phyloP scores from a whole-genome alignment of 2,888 invertebrate genomes.

The Phragmatobia fuliginosa region DNA sequence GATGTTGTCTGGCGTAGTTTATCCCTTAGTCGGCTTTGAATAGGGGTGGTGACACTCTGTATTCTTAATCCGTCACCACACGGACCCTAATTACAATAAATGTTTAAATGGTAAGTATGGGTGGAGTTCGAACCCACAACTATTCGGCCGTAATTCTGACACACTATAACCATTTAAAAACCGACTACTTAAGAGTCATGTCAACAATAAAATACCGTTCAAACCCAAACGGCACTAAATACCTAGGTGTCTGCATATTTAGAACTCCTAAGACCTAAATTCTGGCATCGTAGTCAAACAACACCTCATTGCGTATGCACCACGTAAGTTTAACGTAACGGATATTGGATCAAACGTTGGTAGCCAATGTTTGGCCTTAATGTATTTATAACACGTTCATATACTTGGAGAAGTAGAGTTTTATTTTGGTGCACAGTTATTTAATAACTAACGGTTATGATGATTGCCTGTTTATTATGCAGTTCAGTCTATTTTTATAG shows the following conservation, averaged over 20 bases:
- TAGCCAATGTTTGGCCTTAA: slow-evolving; percentile 8
- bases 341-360: slow-evolving; percentile 11
- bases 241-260: slow-evolving; percentile 9
- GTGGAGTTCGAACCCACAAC: background rate
- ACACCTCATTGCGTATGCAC: slow-evolving; percentile 3
- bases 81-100: too few relatives aligned
- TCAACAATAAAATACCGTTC: slow-evolving; percentile 8
- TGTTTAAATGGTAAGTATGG: too few relatives aligned
- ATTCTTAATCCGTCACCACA: too few relatives aligned
- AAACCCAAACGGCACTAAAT: slow-evolving; percentile 9
- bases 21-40: too few relatives aligned
- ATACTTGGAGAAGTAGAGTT: slow-evolving; percentile 8
- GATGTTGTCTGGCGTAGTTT: too few relatives aligned
- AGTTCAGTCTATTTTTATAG: background rate
- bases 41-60: too few relatives aligned
- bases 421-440: background rate
- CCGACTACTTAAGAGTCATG: background rate
- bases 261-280: slow-evolving; percentile 11
- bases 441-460: background rate
- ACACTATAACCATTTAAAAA: background rate
- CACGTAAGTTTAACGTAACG: slow-evolving; percentile 2
- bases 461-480: background rate
- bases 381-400: slow-evolving; percentile 13
- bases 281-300: background rate
- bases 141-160: background rate